A percentile compares a stretch with the other conserved stretches of the same genome.
These are phyloP conservation scores for Aythya baeri DNA, from an alignment of 2,113 vertebrate genomes.

Conservation along the genomic window DNA sequence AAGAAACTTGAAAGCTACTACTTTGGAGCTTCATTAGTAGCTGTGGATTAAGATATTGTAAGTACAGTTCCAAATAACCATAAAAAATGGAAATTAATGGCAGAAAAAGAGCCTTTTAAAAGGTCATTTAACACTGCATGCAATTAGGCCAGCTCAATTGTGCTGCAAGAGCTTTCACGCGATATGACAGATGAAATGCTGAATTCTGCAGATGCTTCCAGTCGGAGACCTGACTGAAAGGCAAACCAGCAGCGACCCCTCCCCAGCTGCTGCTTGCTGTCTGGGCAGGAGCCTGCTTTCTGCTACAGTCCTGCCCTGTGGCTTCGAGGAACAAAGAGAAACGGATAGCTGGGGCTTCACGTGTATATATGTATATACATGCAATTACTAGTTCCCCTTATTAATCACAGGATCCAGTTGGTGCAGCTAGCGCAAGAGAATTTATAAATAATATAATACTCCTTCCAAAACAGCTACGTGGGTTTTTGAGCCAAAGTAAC, in stretches of 20 bases:
- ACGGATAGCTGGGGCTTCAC: background rate
- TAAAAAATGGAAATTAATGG: slow-evolving; percentile 45
- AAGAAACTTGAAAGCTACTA: slow-evolving; percentile 23
- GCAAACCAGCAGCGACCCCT: background rate
- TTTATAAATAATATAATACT: background rate
- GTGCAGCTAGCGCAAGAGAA: background rate
- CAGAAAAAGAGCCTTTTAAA: slow-evolving; percentile 32
- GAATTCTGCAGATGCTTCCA: background rate
- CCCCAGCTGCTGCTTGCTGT: background rate
- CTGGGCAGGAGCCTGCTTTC: background rate
- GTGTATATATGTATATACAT: no score
- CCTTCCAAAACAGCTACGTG: background rate
- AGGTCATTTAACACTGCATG: slow-evolving; percentile 10
- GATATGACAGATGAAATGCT: background rate
- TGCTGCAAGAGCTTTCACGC: background rate
- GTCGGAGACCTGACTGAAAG: background rate
- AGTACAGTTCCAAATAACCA: slow-evolving; percentile 17
- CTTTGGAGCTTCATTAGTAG: slow-evolving; percentile 33
- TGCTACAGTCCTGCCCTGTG: background rate
- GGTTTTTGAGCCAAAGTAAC: background rate
- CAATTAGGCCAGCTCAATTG: slow-evolving; percentile 12
- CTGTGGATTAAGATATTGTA: slow-evolving; percentile 3
- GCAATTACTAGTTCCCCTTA: background rate
- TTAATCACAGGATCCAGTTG: background rate
- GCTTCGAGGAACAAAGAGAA: background rate